Conservation (phyloP, 2,797 vertebrate species). For the Rhynchotus rufescens region DNA sequence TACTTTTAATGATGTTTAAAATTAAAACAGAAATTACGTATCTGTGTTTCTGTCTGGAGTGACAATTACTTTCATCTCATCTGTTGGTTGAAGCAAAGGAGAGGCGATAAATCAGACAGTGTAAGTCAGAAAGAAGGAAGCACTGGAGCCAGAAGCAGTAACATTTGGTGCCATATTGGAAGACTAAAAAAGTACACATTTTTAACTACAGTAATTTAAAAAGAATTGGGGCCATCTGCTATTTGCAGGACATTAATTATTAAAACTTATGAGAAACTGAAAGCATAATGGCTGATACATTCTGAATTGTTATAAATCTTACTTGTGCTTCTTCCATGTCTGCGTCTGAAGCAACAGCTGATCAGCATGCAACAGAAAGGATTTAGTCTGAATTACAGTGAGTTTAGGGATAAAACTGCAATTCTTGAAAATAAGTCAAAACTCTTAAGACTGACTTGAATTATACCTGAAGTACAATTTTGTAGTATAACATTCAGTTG, state of each 20-base stretch:
- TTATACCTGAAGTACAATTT: not conserved
- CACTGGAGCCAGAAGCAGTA: not conserved
- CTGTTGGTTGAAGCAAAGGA: not conserved
- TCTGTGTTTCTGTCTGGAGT: not conserved
- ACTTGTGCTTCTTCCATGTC: not conserved
- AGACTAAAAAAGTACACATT: not conserved
- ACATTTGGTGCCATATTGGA: conserved; percentile 8
- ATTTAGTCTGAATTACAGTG: not conserved
- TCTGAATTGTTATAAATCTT: not conserved
- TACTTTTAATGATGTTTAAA: not conserved
- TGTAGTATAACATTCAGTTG: not conserved
- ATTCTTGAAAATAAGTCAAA: not conserved
- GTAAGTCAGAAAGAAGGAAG: conserved; percentile 13
- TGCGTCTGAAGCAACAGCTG: not conserved
- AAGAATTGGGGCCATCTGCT: conserved; percentile 40
- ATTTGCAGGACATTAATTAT: conserved; percentile 53
- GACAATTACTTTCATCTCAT: conserved; percentile 1
- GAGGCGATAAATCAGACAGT: not conserved
- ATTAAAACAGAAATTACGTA: not conserved
- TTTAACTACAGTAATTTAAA: conserved; percentile 29
- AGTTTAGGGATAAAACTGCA: not conserved
- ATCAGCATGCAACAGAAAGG: not conserved
- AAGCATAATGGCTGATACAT: not conserved
- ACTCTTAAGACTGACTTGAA: not conserved
- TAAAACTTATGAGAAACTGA: conserved; percentile 29